phyloP scores from a whole-genome alignment of 2,797 vertebrate species.

The Sphenopsis melanotis region DNA sequence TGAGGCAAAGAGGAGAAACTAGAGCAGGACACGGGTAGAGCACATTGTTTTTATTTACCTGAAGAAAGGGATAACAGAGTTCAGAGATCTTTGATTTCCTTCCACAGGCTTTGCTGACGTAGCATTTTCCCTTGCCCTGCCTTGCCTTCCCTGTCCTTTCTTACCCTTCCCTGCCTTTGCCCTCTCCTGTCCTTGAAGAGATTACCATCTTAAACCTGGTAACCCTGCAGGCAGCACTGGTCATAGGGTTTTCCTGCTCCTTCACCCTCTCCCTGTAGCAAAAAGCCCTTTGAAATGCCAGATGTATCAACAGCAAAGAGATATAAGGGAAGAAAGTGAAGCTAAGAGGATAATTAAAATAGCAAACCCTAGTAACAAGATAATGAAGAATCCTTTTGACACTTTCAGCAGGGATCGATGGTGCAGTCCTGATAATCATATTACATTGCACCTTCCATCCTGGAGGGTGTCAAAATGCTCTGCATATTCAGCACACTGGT shows the following conservation, averaged over 20 bases:
- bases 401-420: not conserved
- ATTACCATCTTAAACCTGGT: not conserved
- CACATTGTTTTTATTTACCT: not conserved
- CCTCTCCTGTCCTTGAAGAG: not conserved
- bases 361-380: not conserved
- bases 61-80: not conserved
- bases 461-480: not conserved
- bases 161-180: not conserved
- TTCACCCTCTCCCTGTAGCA: not conserved
- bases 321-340: not conserved
- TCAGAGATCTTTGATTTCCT: not conserved
- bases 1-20: not conserved
- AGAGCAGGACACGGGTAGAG: not conserved
- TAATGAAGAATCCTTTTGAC: not conserved
- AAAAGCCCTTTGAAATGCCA: not conserved
- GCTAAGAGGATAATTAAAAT: slow-evolving; percentile 1
- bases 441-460: not conserved
- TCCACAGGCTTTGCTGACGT: not conserved
- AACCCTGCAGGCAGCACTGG: not conserved
- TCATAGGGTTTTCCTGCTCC: not conserved
- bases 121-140: not conserved
- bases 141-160: not conserved
- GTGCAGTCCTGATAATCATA: not conserved
- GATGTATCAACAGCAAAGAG: not conserved
- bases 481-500: not conserved